Evolutionary conservation across 2,113 vertebrate genomes (phyloP).

Genomic region (Nerophis lumbriciformis): DNA sequence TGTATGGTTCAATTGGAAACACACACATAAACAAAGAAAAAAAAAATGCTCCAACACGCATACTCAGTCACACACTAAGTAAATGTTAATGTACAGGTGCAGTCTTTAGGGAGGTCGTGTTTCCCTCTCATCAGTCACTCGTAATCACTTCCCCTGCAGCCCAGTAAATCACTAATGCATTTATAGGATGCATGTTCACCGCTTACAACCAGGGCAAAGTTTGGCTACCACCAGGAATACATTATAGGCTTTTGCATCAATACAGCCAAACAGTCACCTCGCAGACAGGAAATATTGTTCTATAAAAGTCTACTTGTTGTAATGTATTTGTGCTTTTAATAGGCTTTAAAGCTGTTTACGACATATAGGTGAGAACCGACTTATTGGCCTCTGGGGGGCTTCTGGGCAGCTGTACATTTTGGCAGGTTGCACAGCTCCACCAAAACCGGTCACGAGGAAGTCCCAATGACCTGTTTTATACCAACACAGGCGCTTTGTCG

Average conservation of each 20-base stretch:
- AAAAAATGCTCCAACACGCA: slow-evolving; percentile 20
- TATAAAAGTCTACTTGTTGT: slow-evolving; percentile 66
- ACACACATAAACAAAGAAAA: slow-evolving; percentile 15
- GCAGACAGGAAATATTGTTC: slow-evolving; percentile 67
- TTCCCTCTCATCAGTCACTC: slow-evolving; percentile 64
- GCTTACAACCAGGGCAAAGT: slow-evolving; percentile 54
- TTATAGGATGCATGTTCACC: slow-evolving; percentile 64
- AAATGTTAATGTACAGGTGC: slow-evolving; percentile 58
- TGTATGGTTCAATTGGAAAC: slow-evolving; percentile 45
- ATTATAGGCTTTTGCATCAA: slow-evolving; percentile 55
- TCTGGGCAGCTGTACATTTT: slow-evolving; percentile 57
- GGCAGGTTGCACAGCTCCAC: slow-evolving; percentile 56
- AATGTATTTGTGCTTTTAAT: slow-evolving; percentile 71
- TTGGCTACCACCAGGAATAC: slow-evolving; percentile 51
- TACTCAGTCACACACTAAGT: slow-evolving; percentile 31
- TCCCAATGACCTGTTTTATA: slow-evolving; percentile 77
- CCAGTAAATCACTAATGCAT: slow-evolving; percentile 59
- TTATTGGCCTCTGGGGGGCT: slow-evolving; percentile 59
- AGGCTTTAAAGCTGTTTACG: slow-evolving; percentile 71
- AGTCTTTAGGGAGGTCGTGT: slow-evolving; percentile 55
- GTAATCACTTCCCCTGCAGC: slow-evolving; percentile 66
- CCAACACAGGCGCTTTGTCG: slow-evolving; percentile 66
- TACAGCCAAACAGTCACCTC: slow-evolving; percentile 34
- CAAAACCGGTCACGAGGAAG: slow-evolving; percentile 61
- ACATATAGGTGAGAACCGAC: slow-evolving; percentile 59